A percentile compares a stretch with the other conserved stretches of the same genome.
Conservation (phyloP, 2,888 invertebrate species). For the Acanthoscelides obtectus region DNA sequence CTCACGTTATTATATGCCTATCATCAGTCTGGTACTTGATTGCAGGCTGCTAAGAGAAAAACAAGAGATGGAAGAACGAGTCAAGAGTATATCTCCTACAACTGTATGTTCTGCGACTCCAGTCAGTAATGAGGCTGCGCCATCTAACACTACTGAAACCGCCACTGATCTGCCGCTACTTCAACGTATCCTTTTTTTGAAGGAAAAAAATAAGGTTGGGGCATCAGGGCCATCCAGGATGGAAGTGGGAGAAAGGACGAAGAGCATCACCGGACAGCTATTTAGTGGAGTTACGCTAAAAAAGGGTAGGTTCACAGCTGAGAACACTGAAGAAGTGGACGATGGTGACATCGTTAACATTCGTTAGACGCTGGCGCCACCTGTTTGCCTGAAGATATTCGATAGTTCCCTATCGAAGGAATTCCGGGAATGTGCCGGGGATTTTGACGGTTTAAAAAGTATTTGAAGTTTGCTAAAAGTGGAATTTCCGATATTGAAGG, state of each 20-base stretch:
- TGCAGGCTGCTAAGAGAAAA: slow-evolving; percentile 73
- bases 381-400: too few relatives aligned
- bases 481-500: too few relatives aligned
- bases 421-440: too few relatives aligned
- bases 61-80: slow-evolving; percentile 61
- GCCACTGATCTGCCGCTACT: slow-evolving; percentile 69
- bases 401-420: too few relatives aligned
- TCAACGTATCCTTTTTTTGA: slow-evolving; percentile 69
- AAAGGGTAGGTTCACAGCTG: slow-evolving; percentile 16
- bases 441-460: too few relatives aligned
- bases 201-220: slow-evolving; percentile 64
- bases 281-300: slow-evolving; percentile 23
- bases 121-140: slow-evolving; percentile 40
- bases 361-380: too few relatives aligned
- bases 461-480: too few relatives aligned
- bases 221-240: slow-evolving; percentile 28
- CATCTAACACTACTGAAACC: slow-evolving; percentile 54
- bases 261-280: slow-evolving; percentile 24
- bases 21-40: not conserved
- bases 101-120: slow-evolving; percentile 52
- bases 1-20: not conserved
- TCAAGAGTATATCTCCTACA: slow-evolving; percentile 55
- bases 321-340: too few relatives aligned
- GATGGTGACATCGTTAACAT: too few relatives aligned
- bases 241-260: slow-evolving; percentile 21